phyloP scores from a whole-genome alignment of 2,888 invertebrate genomes.

The Nipponacmea schrenckii region DNA sequence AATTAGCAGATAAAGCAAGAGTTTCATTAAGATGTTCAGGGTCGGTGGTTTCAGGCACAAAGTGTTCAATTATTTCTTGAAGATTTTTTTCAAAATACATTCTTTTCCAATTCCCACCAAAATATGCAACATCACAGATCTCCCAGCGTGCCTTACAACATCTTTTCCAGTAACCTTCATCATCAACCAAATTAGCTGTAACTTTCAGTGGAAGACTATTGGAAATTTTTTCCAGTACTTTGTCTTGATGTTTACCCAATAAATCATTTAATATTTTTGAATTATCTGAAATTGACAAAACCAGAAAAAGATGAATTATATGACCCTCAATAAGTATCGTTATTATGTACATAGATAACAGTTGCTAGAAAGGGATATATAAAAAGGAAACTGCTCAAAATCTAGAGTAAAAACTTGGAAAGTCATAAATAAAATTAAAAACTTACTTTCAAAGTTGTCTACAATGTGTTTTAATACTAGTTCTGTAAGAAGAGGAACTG shows the following conservation, averaged over 20 bases:
- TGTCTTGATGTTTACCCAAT: constrained; percentile 60
- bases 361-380: too few species aligned
- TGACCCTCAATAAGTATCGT: too few species aligned
- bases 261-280: constrained; percentile 61
- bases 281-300: constrained; percentile 55
- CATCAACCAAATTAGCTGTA: constrained; percentile 66
- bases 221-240: constrained; percentile 64
- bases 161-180: constrained; percentile 67
- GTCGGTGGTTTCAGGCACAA: constrained; percentile 66
- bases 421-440: background rate
- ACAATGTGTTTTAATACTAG: constrained; percentile 64
- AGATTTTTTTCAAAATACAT: constrained; percentile 68
- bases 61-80: constrained; percentile 65
- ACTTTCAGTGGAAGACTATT: constrained; percentile 64
- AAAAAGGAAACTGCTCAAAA: background rate
- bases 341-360: too few species aligned
- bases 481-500: constrained; percentile 65
- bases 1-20: constrained; percentile 60
- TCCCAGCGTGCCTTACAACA: constrained; percentile 66
- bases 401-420: background rate
- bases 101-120: constrained; percentile 65
- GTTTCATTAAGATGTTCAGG: constrained; percentile 58
- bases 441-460: constrained; percentile 66
- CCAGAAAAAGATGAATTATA: too few species aligned
- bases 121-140: constrained; percentile 65